Base-by-base conservation (phyloP, 2,888 invertebrate species). In the Scaptomyza cyrtandrae region DNA sequence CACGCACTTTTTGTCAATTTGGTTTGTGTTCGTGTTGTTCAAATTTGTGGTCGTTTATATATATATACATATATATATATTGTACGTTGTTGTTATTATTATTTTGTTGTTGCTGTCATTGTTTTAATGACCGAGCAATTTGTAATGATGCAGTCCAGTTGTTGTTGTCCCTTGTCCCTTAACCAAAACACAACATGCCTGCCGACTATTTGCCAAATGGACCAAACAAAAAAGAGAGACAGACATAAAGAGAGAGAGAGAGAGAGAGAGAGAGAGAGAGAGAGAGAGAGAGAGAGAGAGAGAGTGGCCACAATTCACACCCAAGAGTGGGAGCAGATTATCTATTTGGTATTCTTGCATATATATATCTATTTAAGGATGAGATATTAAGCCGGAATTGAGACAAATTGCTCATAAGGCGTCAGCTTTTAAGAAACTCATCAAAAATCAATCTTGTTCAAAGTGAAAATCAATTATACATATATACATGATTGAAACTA, bases 1-100 rank as follows among this genome's bases (percentile, higher is more conserved):
- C 63, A 76, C 76, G 58, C 76, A 75, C 55, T 78, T 74, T 78
- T 75, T 76, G 74, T 64, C 67, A 67, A 73, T 68, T 68, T 64
- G 64, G 37, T 50, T 63, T 57, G 65, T 60, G 71, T 27, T 24
- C 19, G 11, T 53, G 62, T 45, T 58, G 75, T 45, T 54, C 64
- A 59, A 59, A 71, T 59, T 63, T 64, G 60, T 55, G 56, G 24
- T 55, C 27, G 43, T 19, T 52, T 4, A 35, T 41, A 19, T 19
- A 19, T 19, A 19, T 19, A 19, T 19, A 19, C 2, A 19, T 19
- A 19, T 19, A 1, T 19, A 19, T 52, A 10, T 24, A 27, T 52
- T 55, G 31, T 49, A 19, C 35, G 33, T 14, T 41, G 7, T 46
- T 46, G 16, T 29, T 49, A n/a, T 31, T 63, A 31, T 27, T 58